A percentile compares a stretch with the other conserved stretches of the same genome.
Conservation (phyloP, 2,888 invertebrate genomes). For the Parapristionchus giblindavisi region DNA sequence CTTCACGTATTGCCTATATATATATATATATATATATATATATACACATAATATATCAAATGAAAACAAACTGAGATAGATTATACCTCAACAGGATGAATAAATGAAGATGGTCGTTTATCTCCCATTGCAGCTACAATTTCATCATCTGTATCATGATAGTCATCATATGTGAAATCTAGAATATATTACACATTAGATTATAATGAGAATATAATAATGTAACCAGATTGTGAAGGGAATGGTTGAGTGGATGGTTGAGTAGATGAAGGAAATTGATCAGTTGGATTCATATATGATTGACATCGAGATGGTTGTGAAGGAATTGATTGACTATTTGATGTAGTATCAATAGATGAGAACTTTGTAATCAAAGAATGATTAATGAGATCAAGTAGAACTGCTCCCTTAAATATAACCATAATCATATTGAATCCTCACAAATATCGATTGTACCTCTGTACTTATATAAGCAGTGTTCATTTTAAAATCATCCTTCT, state of each 20-base stretch:
- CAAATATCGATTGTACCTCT: constrained; percentile 24
- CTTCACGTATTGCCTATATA: not conserved
- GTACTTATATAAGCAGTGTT: constrained; percentile 66
- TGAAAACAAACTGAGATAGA: too few relatives aligned
- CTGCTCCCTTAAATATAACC: constrained; percentile 38
- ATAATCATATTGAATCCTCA: not conserved
- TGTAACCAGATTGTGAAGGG: constrained; percentile 9
- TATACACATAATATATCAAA: too few relatives aligned
- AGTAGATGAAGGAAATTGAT: not conserved
- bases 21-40: not conserved
- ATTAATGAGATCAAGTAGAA: constrained; percentile 45
- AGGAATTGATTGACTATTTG: too few relatives aligned
- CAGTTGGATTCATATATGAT: not conserved
- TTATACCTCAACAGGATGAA: constrained; percentile 16
- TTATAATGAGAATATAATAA: not conserved
- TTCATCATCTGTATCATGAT: constrained; percentile 5
- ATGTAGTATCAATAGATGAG: too few relatives aligned
- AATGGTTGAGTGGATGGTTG: constrained; percentile 10
- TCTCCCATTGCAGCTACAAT: constrained; percentile 10
- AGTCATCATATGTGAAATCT: not conserved
- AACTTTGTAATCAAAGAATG: constrained; percentile 38
- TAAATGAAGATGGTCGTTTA: not conserved
- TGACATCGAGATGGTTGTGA: not conserved
- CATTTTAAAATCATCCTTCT: constrained; percentile 72
- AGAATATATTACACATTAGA: not conserved